A percentile compares a stretch with the other conserved stretches of the same genome.
These are phyloP conservation scores for Parnassius apollo DNA, from an alignment of 2,888 invertebrate genomes.

Conservation along the genomic window DNA sequence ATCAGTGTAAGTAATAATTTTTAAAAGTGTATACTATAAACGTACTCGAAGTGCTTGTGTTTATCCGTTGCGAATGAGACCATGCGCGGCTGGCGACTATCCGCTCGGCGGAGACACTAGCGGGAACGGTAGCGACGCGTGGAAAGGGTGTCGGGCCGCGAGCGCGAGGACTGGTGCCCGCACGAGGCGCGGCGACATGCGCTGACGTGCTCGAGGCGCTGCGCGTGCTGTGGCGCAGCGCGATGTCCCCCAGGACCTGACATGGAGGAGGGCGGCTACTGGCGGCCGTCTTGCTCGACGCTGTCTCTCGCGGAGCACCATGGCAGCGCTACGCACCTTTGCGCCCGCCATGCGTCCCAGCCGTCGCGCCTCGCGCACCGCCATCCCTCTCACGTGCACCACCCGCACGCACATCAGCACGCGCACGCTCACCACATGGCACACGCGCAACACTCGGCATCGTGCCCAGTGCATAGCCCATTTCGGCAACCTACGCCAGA, in stretches of 20 bases:
- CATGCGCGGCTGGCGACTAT: constrained; percentile 65
- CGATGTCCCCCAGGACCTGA: constrained; percentile 73
- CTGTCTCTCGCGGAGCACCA: constrained; percentile 75
- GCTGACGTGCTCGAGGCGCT: constrained; percentile 78
- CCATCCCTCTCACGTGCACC: constrained; percentile 60
- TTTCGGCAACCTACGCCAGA: constrained; percentile 83
- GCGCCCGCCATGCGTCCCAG: constrained; percentile 71
- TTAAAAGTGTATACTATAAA: constrained; percentile 12
- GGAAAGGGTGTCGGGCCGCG: constrained; percentile 79
- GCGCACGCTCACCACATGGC: constrained; percentile 73
- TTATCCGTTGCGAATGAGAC: constrained; percentile 58
- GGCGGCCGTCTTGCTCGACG: constrained; percentile 78
- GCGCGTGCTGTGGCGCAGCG: constrained; percentile 79
- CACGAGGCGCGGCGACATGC: constrained; percentile 79
- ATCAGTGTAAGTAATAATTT: not conserved
- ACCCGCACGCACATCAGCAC: constrained; percentile 62
- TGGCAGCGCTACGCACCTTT: constrained; percentile 71
- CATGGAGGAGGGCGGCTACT: constrained; percentile 77
- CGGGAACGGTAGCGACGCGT: constrained; percentile 51
- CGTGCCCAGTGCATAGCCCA: constrained; percentile 89
- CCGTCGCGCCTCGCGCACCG: constrained; percentile 66
- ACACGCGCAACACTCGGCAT: constrained; percentile 69
- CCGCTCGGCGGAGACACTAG: constrained; percentile 68
- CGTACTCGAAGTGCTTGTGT: constrained; percentile 36
- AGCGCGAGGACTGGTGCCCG: constrained; percentile 78